These are phyloP conservation scores for Isurus oxyrinchus DNA, from an alignment of 2,113 vertebrate species.

Conservation along the genomic window DNA sequence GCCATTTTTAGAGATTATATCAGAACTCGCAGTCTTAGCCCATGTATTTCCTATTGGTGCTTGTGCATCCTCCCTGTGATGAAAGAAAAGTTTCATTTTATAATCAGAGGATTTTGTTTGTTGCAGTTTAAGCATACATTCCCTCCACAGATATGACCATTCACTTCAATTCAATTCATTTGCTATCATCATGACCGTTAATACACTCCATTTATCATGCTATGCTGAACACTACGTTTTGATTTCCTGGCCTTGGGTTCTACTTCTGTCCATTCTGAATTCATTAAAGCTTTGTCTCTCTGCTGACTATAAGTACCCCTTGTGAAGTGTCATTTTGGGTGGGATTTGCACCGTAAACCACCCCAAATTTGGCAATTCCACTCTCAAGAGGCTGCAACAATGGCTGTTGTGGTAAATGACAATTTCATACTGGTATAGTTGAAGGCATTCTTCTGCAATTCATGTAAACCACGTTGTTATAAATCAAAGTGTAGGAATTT, in stretches of 20 bases:
- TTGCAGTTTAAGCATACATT: background rate
- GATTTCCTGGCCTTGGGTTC: background rate
- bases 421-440: background rate
- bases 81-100: conserved; percentile 7
- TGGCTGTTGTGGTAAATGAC: background rate
- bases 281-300: background rate
- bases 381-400: background rate
- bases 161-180: background rate
- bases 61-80: conserved; percentile 73
- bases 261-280: background rate
- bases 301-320: background rate
- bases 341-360: background rate
- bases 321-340: background rate
- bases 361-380: background rate
- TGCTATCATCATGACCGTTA: background rate
- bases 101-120: background rate
- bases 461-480: background rate
- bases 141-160: background rate
- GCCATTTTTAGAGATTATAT: conserved; percentile 78
- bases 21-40: conserved; percentile 72
- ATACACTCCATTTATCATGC: background rate
- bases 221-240: background rate
- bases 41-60: conserved; percentile 77
- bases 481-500: background rate
- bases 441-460: background rate